These are phyloP conservation scores for Poeciliopsis infans DNA, from an alignment of 2,797 vertebrate genomes.

Conservation along the genomic window DNA sequence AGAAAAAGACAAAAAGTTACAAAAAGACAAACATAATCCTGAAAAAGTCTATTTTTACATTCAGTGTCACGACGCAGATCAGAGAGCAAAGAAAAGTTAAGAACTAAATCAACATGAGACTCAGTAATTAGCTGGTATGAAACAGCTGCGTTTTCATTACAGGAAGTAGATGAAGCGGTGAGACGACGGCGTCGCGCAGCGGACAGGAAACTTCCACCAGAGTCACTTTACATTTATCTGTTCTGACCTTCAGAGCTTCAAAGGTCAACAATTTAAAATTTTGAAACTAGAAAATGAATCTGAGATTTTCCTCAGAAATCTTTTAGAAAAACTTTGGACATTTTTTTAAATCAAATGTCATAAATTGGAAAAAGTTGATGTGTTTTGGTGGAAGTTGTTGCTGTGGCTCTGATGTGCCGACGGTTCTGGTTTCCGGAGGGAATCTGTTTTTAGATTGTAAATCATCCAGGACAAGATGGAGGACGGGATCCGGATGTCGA, in stretches of 20 bases:
- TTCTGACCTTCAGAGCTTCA: too few species aligned
- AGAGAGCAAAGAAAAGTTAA: constrained; percentile 10
- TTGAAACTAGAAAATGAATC: too few species aligned
- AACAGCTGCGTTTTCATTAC: not conserved
- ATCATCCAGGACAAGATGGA: not conserved
- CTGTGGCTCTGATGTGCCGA: too few species aligned
- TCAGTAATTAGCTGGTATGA: not conserved
- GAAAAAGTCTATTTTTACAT: constrained; percentile 70
- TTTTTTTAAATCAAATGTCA: too few species aligned
- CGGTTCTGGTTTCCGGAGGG: not conserved
- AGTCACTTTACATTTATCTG: too few species aligned
- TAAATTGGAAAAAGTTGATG: too few species aligned
- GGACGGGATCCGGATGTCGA: not conserved
- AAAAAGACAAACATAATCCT: constrained; percentile 48
- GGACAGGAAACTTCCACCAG: too few species aligned
- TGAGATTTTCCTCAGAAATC: too few species aligned
- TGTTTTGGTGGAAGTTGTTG: too few species aligned
- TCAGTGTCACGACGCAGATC: constrained; percentile 31
- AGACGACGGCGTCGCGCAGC: too few species aligned
- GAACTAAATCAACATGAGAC: not conserved
- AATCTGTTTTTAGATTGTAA: not conserved
- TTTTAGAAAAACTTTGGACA: too few species aligned
- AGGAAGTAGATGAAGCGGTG: not conserved
- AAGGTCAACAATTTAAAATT: too few species aligned
- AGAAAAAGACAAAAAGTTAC: constrained; percentile 36